Evolutionary conservation across 2,797 vertebrate genomes (phyloP).

Genomic region (Tokudaia tokunoshimensis): DNA sequence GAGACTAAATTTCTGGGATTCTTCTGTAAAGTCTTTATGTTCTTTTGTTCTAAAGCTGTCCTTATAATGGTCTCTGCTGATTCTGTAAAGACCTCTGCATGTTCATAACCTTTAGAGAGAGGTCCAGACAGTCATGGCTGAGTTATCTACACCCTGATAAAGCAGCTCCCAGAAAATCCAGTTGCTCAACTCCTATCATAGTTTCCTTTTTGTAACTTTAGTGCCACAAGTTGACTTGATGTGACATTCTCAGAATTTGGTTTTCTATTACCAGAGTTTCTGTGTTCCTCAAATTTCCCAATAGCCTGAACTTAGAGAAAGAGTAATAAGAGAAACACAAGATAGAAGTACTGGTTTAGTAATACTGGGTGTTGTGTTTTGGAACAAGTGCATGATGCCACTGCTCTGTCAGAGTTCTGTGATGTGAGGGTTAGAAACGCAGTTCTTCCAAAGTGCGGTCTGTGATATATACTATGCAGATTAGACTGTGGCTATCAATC

Average conservation of each 20-base stretch:
- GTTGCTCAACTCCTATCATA: not conserved
- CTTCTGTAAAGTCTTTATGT: not conserved
- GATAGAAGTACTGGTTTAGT: not conserved
- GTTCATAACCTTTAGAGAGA: not conserved
- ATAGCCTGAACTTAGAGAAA: slow-evolving; percentile 14
- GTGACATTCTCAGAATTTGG: slow-evolving; percentile 64
- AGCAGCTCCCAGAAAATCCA: not conserved
- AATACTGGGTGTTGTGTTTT: not conserved
- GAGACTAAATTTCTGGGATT: not conserved
- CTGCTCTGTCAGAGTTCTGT: not conserved
- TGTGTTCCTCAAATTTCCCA: slow-evolving; percentile 61
- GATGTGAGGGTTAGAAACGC: not conserved
- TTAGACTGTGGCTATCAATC: not conserved
- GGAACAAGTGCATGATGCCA: not conserved
- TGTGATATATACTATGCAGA: not conserved
- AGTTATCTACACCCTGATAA: not conserved
- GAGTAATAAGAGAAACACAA: not conserved
- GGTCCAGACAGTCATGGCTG: not conserved
- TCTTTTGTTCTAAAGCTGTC: not conserved
- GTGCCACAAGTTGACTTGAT: not conserved
- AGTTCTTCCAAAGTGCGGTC: not conserved
- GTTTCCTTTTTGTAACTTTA: not conserved
- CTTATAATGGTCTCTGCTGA: not conserved
- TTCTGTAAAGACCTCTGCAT: not conserved
- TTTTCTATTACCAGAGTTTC: slow-evolving; percentile 57